Evolutionary conservation across 2,888 invertebrate genomes (phyloP), one percentile per base, ranked within the genome.

Genomic region (Oxyteleia sp.): DNA sequence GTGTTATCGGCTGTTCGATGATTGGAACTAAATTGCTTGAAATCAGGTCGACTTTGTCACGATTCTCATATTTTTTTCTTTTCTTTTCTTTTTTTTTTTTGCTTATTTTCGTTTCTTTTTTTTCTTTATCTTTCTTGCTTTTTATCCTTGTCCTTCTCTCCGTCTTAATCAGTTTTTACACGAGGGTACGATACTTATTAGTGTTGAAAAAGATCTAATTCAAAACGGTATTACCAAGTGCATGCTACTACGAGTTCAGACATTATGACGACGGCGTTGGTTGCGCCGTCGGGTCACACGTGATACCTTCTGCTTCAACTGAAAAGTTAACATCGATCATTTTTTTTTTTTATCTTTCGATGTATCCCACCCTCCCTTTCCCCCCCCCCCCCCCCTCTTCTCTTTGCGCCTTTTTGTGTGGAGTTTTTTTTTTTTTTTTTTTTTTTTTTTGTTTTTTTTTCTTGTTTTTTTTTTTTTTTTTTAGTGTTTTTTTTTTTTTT

Each of bases 101-200:
- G n/a, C n/a, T n/a, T n/a, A n/a, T n/a, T n/a, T n/a, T n/a, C n/a
- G n/a, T n/a, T n/a, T n/a, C n/a, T n/a, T n/a, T n/a, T n/a, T n/a
- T n/a, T n/a, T n/a, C n/a, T 47, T 72, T 61, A 23, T 59, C 53
- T 57, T 69, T 49, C 41, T 49, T 63, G 55, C 69, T 38, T 29
- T 38, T 55, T 47, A 57, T 76, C 59, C 64, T 64, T 75, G 29
- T 59, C 59, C 64, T 71, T 76, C 63, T 55, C 61, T 80, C 43
- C 69, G 57, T 63, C 81, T 87, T 88, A 80, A 75, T 71, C 82
- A 76, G 57, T 86, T 84, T 80, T 86, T 88, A 87, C 88, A 87
- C 88, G 89, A 88, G 89, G 89, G 88, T 89, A 61, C 87, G 89
- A 91, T 90, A 90, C 89, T 87, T 85, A 84, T 74, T 63, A 90